A percentile compares a stretch with the other conserved stretches of the same genome.
Evolutionary conservation across 1,140 invertebrate genomes (phyloP).

Genomic region (Diploscapter pachys): DNA sequence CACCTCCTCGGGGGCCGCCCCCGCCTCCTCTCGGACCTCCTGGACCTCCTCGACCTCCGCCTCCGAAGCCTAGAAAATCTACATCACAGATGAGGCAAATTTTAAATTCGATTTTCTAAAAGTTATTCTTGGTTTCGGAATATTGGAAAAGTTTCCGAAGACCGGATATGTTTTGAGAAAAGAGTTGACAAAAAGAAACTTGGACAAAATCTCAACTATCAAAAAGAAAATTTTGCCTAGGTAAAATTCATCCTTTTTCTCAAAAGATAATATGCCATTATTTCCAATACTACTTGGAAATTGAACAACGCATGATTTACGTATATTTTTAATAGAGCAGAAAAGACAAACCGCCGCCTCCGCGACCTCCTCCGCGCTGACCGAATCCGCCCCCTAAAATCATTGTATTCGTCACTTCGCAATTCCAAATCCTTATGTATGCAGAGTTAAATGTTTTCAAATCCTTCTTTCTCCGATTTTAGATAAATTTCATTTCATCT

Average conservation of each 20-base stretch:
- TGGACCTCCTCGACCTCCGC: constrained; percentile 7
- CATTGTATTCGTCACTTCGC: constrained; percentile 28
- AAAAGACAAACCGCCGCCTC: neutral
- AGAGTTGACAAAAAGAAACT: no score
- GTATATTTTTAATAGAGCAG: no score
- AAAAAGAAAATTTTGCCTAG: no score
- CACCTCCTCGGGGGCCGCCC: constrained; percentile 63
- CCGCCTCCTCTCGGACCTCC: constrained; percentile 26
- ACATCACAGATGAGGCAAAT: no score
- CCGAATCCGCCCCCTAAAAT: constrained; percentile 37
- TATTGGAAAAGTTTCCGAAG: no score
- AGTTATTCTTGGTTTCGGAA: no score
- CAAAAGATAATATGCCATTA: no score
- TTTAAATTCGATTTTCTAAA: no score
- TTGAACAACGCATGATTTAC: no score
- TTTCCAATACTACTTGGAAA: no score
- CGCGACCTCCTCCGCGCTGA: constrained; percentile 66
- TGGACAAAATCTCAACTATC: neutral
- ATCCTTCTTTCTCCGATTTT: constrained; percentile 18
- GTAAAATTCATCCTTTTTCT: no score
- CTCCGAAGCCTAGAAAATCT: neutral
- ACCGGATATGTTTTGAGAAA: no score
- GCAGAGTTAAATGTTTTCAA: constrained; percentile 24
- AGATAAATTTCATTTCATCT: neutral
- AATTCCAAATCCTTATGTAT: constrained; percentile 1